Evolutionary conservation across 2,888 invertebrate species (phyloP), one percentile per base, ranked within the genome.

Genomic region (Eilema caniola): DNA sequence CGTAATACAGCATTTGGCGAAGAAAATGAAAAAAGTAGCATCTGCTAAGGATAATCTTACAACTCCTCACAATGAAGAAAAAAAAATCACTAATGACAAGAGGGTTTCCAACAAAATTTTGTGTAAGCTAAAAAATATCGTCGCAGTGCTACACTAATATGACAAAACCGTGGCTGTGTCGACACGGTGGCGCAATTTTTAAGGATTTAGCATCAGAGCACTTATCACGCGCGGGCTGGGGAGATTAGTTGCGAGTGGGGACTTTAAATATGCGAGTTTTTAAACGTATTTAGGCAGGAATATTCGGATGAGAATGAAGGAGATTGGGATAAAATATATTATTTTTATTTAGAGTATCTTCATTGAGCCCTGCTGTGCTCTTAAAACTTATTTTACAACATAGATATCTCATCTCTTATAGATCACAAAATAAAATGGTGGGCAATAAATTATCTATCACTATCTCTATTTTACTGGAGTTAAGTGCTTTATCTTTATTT

Each of bases 101-200:
- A 12, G 69, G 72, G 74, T 76, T 82, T 76, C 79, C 82, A 78
- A 60, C 76, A 73, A 67, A 74, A 76, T 74, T 73, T 72, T 70
- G 74, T 78, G 82, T 79, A 73, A 76, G 79, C 76, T 73, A 20
- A 77, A 79, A 82, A 74, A 79, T 75, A 74, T 78, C 72, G 70
- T 63, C 56, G 31, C 20, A 62, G 71, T 69, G 75, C 81, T 84
- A 82, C 74, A 76, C 74, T 82, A 82, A 86, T 88, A 86, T 86
- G 89, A 89, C 86, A 87, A 88, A 88, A 86, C 87, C 87, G 79
- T 70, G 56, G 81, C 74, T 76, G 82, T 73, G 82, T 76, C 81
- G 85, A 84, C 87, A 85, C 87, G 86, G 77, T 78, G 81, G 78
- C 77, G 88, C 87, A 85, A 91, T 93, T 93, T 93, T 93, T 93